Base-by-base conservation (phyloP, 1,140 invertebrate genomes). In the Cephus cinctus region DNA sequence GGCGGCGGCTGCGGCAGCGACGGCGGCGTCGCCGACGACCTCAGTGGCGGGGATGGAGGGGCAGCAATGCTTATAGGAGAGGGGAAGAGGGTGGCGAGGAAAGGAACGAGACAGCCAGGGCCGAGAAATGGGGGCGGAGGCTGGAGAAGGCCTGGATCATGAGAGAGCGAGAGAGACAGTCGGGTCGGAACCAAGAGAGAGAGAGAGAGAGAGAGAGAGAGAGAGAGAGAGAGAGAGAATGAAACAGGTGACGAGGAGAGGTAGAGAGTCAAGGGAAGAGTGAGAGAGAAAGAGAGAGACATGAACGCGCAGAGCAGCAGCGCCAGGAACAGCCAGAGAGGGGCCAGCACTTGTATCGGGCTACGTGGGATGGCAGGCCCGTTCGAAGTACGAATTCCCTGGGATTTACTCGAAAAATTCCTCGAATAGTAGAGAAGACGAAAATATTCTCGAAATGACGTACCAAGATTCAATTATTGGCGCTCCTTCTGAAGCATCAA, bases 251-350 rank as follows among this genome's bases (percentile, higher is more conserved):
- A 61, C 53, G 50, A 58, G 56, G 52, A 61, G 53, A 50, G 53
- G 54, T 58, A 57, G 52, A 59, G 31, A 35, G 32, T 19, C 8
- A 16, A 39, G 53, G 47, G 42, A 52, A 53, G 52, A 55, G 50
- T 47, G 55, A 62, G 15, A 54, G 15, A 35, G 22, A 23, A 16
- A 6, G 41, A 21, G 11, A 49, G 25, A 61, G 56, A 63, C 59
- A 63, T 64, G 65, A 61, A 61, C 61, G 65, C 65, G 63, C 63
- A 58, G 50, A 68, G 63, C 63, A 61, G 48, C 61, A 55, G 53
- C 61, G 61, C 57, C 57, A 54, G n/a, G 54, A 56, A 57, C 54
- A 56, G 50, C 57, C 59, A 59, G 59, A 61, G 63, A 54, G 63
- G 61, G 31, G 23, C 8, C 15, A 20, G 32, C 41, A 40, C 47